phyloP scores from a whole-genome alignment of 1,140 invertebrate species.

The Cydia fagiglandana region DNA sequence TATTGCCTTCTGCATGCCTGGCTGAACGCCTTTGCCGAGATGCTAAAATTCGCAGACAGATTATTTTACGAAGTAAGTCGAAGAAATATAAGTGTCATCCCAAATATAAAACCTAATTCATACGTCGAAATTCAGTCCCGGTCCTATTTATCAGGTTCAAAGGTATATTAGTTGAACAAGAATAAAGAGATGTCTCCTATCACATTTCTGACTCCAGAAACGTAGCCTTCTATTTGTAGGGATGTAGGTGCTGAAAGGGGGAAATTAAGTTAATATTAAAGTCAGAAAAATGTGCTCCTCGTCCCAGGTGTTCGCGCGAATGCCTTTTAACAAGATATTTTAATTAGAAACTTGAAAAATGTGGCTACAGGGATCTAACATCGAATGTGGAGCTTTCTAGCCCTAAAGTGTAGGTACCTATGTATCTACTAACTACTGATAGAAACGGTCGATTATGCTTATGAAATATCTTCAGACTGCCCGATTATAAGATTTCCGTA shows the following conservation, averaged over 20 bases:
- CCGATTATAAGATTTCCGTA: too few relatives aligned
- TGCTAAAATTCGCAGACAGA: conserved; percentile 91
- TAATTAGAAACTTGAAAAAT: conserved; percentile 2
- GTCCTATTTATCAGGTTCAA: not conserved
- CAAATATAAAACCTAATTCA: not conserved
- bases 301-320: not conserved
- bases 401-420: not conserved
- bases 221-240: not conserved
- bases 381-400: not conserved
- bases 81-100: conserved; percentile 6
- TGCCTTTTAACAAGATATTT: conserved; percentile 2
- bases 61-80: conserved; percentile 88
- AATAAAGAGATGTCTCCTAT: not conserved
- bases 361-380: not conserved
- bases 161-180: not conserved
- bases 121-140: not conserved
- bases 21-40: conserved; percentile 93
- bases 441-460: too few relatives aligned
- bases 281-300: not conserved
- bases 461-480: too few relatives aligned
- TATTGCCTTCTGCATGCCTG: conserved; percentile 93
- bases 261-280: conserved; percentile 6
- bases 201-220: not conserved
- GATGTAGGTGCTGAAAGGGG: not conserved
- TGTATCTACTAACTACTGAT: not conserved